Evolutionary conservation across 1,140 invertebrate genomes (phyloP), one percentile per base, ranked within the genome.

Genomic region (Aphaenogaster floridana): DNA sequence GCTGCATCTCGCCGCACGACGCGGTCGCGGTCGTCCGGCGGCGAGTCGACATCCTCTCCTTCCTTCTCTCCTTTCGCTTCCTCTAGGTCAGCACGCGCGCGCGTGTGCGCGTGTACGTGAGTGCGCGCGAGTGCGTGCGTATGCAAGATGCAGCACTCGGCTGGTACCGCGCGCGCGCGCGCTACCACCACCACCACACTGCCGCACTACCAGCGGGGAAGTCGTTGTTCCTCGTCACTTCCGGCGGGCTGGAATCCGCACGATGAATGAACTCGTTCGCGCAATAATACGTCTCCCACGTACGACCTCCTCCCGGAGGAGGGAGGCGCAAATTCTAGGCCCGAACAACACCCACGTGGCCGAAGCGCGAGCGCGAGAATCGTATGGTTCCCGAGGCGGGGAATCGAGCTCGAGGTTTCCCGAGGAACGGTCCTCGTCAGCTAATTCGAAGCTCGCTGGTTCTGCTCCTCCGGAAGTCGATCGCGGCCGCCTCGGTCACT

Each of bases 271-370:
- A 89, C 88, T 85, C 76, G 90, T 87, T 91, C 66, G 87, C 69
- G 79, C 85, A 90, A 90, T 87, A 69, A 69, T 45, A 69, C 80
- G 80, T 69, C 89, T 88, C 66, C 81, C 86, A 84, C 85, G 78
- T 86, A 86, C 76, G 88, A 91, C 66, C 54, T 42, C 42, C 80
- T 86, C 72, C 76, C 88, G 61, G 57, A 61, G 77, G 13, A 48
- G n/a, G 66, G 5, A 69, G 42, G 66, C 39, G 42, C 86, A 68
- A 90, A 84, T 90, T 89, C 68, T 63, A 64, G 42, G 11, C n/a
- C 59, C 54, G 87, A 28, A 91, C 87, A 91, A 88, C 91, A 87
- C 89, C 90, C 91, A 93, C 92, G 90, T 92, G 90, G 88, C 76
- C 50, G 15, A 42, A 11, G 57, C 13, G 34, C 50, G 45, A 28